Conservation (phyloP, 2,888 invertebrate species). For the Rhagium mordax region DNA sequence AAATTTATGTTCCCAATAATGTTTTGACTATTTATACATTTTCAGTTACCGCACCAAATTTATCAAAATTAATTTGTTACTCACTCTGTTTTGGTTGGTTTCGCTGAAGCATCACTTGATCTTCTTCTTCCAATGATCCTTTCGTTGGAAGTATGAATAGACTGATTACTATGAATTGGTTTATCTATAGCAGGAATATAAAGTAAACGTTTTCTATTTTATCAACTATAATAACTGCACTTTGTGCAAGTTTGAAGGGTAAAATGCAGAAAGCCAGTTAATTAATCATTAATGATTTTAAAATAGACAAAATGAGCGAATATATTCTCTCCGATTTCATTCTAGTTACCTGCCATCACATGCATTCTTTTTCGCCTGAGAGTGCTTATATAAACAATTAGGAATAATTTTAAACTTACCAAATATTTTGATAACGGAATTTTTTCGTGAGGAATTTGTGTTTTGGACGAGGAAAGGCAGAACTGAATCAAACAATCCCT, state of each 20-base stretch:
- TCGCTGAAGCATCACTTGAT: slow-evolving; percentile 63
- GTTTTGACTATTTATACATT: too few relatives aligned
- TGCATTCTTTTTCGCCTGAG: too few relatives aligned
- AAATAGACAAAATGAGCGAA: too few relatives aligned
- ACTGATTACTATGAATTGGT: neutral
- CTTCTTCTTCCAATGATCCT: slow-evolving; percentile 46
- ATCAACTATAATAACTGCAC: neutral
- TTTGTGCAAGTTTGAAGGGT: too few relatives aligned
- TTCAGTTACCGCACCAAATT: too few relatives aligned
- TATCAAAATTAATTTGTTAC: slow-evolving; percentile 47
- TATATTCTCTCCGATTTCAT: too few relatives aligned
- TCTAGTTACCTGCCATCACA: too few relatives aligned
- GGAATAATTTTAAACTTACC: slow-evolving; percentile 5
- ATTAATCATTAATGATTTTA: too few relatives aligned
- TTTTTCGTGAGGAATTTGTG: slow-evolving; percentile 56
- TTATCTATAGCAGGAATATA: slow-evolving; percentile 17
- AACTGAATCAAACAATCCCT: slow-evolving; percentile 88
- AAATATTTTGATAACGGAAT: slow-evolving; percentile 48
- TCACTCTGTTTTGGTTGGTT: slow-evolving; percentile 72
- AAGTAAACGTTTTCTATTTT: neutral
- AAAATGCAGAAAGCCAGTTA: too few relatives aligned
- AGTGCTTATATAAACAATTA: too few relatives aligned
- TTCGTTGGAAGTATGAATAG: slow-evolving; percentile 37
- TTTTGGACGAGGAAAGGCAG: slow-evolving; percentile 80
- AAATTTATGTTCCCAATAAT: too few relatives aligned